phyloP scores from a whole-genome alignment of 1,140 invertebrate genomes.

The Calosoma granatense region DNA sequence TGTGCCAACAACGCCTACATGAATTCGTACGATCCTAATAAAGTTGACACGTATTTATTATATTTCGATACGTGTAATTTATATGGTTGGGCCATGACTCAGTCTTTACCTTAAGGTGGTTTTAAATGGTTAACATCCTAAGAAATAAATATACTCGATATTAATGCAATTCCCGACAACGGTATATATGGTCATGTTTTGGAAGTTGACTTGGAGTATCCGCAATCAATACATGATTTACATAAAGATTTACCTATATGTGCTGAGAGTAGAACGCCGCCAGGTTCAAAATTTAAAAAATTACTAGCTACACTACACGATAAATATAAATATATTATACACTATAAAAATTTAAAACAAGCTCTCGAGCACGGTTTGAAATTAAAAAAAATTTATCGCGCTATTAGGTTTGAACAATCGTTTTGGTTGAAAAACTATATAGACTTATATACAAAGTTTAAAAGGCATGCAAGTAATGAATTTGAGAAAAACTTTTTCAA shows the following conservation, averaged over 20 bases:
- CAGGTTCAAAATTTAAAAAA: slow-evolving; percentile 20
- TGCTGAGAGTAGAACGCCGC: slow-evolving; percentile 22
- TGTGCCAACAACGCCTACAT: slow-evolving; percentile 30
- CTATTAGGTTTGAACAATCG: slow-evolving; percentile 33
- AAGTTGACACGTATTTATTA: slow-evolving; percentile 25
- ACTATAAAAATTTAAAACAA: slow-evolving; percentile 32
- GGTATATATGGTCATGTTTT: slow-evolving; percentile 33
- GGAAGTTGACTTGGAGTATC: slow-evolving; percentile 29
- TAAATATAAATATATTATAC: slow-evolving; percentile 33
- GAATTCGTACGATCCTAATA: slow-evolving; percentile 20
- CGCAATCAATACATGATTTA: slow-evolving; percentile 31
- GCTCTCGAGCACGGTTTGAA: slow-evolving; percentile 28
- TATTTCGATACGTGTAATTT: slow-evolving; percentile 37
- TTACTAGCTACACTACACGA: slow-evolving; percentile 24
- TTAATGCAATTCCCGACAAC: slow-evolving; percentile 24
- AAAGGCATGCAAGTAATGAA: slow-evolving; percentile 22
- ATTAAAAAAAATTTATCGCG: slow-evolving; percentile 32
- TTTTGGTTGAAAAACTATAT: slow-evolving; percentile 33
- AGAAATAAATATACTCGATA: slow-evolving; percentile 29
- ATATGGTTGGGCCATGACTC: slow-evolving; percentile 34
- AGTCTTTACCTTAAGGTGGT: slow-evolving; percentile 20
- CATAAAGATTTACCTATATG: slow-evolving; percentile 35
- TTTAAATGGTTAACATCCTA: slow-evolving; percentile 29
- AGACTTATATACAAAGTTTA: slow-evolving; percentile 27
- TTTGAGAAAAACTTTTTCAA: slow-evolving; percentile 38